These are phyloP conservation scores for Ecliptopera silaceata DNA, from an alignment of 2,888 invertebrate species.

Conservation along the genomic window DNA sequence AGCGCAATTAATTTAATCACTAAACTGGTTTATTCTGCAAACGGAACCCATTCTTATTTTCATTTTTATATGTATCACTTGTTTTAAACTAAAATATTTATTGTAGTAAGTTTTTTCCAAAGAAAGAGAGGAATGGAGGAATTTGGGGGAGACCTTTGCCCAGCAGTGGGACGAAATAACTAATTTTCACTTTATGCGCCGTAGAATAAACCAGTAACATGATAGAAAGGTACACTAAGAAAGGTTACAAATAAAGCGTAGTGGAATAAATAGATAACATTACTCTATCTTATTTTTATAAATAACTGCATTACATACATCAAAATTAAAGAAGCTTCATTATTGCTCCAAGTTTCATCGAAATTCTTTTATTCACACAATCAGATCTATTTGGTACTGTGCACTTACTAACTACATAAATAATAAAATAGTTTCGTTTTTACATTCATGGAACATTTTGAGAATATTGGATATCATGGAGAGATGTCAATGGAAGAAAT, in stretches of 20 bases:
- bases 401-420: conserved; percentile 36
- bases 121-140: too few relatives aligned
- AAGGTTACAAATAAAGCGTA: conserved; percentile 17
- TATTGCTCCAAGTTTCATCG: conserved; percentile 55
- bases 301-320: conserved; percentile 34
- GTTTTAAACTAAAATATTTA: too few relatives aligned
- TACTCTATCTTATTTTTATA: conserved; percentile 32
- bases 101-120: too few relatives aligned
- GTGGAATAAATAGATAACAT: conserved; percentile 19
- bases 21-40: neutral
- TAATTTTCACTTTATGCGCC: neutral
- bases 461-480: too few relatives aligned
- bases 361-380: conserved; percentile 49
- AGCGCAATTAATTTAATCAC: neutral
- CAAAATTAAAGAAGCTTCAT: conserved; percentile 49
- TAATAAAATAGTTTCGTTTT: conserved; percentile 4
- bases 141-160: too few relatives aligned
- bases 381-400: conserved; percentile 58
- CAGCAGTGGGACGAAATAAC: too few relatives aligned
- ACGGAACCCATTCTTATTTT: too few relatives aligned
- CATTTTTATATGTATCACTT: too few relatives aligned
- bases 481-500: too few relatives aligned
- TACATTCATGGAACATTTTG: too few relatives aligned
- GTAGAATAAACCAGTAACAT: neutral
- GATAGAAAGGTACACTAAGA: neutral